A percentile compares a stretch with the other conserved stretches of the same genome.
phyloP scores from a whole-genome alignment of 2,113 vertebrate genomes.

The Mixornis gularis region DNA sequence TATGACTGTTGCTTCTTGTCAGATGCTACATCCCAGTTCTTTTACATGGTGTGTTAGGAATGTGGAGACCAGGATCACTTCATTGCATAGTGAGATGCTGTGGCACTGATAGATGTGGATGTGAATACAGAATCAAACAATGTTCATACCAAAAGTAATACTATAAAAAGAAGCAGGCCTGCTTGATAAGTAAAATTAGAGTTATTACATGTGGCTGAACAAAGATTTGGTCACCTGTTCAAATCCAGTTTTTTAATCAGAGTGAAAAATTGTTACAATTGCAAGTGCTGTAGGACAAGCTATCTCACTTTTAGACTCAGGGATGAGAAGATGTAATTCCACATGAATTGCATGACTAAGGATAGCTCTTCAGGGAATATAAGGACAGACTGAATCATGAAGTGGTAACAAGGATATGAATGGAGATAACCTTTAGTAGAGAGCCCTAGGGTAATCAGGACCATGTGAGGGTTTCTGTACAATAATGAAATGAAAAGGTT shows the following conservation, averaged over 20 bases:
- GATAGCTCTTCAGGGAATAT: background rate
- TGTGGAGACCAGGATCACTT: background rate
- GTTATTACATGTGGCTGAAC: background rate
- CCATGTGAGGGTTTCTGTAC: background rate
- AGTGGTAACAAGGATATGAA: background rate
- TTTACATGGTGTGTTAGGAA: background rate
- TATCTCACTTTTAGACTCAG: background rate
- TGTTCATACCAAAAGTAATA: background rate
- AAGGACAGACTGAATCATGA: background rate
- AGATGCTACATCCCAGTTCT: background rate
- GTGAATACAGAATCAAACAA: background rate
- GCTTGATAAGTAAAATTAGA: background rate
- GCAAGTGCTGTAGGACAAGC: background rate
- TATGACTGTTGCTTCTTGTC: background rate
- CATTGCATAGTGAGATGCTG: background rate
- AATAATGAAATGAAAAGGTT: background rate
- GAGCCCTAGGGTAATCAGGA: background rate
- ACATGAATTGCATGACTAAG: background rate
- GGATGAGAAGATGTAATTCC: background rate
- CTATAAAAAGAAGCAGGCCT: background rate
- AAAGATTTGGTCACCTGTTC: background rate
- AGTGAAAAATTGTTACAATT: background rate
- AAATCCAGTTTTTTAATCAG: background rate
- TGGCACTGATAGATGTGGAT: background rate
- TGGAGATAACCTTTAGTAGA: background rate